These are phyloP conservation scores for Chiloscyllium punctatum DNA, from an alignment of 2,797 vertebrate species.

Conservation along the genomic window DNA sequence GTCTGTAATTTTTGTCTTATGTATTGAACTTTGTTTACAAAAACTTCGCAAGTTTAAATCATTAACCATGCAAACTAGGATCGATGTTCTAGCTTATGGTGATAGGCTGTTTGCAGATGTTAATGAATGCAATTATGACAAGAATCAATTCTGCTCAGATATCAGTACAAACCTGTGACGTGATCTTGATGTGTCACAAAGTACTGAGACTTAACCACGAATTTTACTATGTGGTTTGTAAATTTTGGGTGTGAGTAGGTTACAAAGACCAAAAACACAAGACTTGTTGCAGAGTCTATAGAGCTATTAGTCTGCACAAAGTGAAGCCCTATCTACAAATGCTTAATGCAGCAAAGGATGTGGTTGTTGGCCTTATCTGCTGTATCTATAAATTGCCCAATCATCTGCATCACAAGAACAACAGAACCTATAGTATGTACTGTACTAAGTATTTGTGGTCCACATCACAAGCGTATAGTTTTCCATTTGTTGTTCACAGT, in stretches of 20 bases:
- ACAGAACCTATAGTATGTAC: background rate
- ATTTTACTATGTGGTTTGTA: conserved; percentile 2
- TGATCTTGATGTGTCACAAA: conserved; percentile 2
- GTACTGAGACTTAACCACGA: background rate
- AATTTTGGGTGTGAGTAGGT: background rate
- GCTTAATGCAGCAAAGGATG: conserved; percentile 50
- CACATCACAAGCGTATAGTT: background rate
- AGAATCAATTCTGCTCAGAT: conserved; percentile 47
- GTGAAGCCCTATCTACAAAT: conserved; percentile 54
- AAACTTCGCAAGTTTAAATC: background rate
- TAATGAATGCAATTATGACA: conserved; percentile 22
- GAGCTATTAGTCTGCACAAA: background rate
- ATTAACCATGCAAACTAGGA: background rate
- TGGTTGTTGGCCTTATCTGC: conserved; percentile 53
- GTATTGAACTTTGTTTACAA: background rate
- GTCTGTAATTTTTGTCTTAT: background rate
- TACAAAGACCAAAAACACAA: background rate
- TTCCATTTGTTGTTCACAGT: background rate
- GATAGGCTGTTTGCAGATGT: background rate
- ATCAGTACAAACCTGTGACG: conserved; percentile 44
- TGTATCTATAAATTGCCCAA: conserved; percentile 49
- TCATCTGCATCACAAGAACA: background rate
- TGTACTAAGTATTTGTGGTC: conserved; percentile 12
- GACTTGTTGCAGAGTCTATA: background rate
- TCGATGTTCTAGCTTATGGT: background rate